phyloP scores from a whole-genome alignment of 2,113 vertebrate species.

The Microtus montanus region DNA sequence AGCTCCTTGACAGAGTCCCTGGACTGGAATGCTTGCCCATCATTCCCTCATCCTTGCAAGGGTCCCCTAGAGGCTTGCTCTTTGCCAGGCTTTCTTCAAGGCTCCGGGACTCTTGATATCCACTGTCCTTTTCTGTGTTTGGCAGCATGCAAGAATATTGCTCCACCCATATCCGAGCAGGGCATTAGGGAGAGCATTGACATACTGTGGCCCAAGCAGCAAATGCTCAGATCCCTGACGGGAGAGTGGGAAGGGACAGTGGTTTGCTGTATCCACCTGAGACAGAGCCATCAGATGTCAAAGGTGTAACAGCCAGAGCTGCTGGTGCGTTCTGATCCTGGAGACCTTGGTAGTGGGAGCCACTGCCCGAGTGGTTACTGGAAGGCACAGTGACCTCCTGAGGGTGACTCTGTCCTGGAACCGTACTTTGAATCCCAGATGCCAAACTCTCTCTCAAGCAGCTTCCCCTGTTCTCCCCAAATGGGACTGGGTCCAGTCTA shows the following conservation, averaged over 20 bases:
- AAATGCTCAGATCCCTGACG: neutral
- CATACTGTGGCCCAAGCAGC: neutral
- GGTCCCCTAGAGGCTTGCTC: neutral
- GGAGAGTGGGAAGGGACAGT: neutral
- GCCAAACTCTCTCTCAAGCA: neutral
- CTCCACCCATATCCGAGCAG: neutral
- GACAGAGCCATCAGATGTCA: neutral
- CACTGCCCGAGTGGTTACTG: neutral
- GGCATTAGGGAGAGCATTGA: neutral
- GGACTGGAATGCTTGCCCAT: neutral
- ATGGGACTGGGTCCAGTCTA: slow-evolving; percentile 31
- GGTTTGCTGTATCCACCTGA: neutral
- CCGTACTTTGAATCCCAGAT: neutral
- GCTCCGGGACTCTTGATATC: neutral
- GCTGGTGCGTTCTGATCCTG: neutral
- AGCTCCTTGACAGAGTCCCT: neutral
- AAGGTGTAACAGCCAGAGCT: neutral
- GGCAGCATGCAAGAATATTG: neutral
- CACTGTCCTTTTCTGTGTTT: neutral
- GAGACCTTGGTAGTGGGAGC: neutral
- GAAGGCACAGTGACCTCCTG: neutral
- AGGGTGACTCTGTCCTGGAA: neutral
- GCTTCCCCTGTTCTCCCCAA: rapidly evolving
- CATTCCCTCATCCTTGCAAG: neutral
- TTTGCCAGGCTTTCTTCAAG: neutral